A percentile compares a stretch with the other conserved stretches of the same genome.
These are phyloP conservation scores for Cercopithecus mona DNA, from an alignment of 2,113 vertebrate genomes.

Conservation along the genomic window DNA sequence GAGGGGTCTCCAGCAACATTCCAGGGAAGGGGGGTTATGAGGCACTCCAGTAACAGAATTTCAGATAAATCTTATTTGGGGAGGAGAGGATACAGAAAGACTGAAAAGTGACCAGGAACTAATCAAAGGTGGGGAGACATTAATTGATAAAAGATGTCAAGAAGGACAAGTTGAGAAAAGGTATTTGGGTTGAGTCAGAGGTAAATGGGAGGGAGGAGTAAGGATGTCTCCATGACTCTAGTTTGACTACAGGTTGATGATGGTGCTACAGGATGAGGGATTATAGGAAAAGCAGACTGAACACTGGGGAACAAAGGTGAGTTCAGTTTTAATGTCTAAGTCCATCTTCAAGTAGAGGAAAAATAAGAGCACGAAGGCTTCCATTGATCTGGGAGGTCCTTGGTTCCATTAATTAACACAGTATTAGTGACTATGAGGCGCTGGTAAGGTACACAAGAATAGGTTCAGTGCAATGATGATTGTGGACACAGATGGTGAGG, in stretches of 20 bases:
- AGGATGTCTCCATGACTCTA: neutral
- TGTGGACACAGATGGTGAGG: neutral
- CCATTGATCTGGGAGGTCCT: neutral
- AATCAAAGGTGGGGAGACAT: neutral
- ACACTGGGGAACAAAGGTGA: neutral
- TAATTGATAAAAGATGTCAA: neutral
- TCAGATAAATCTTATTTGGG: neutral
- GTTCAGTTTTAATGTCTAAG: neutral
- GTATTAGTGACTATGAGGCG: neutral
- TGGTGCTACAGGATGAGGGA: neutral
- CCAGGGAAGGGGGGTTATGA: neutral
- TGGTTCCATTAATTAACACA: neutral
- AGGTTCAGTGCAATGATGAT: neutral
- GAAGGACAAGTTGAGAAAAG: neutral
- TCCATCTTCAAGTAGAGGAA: neutral
- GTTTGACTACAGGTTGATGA: accelerated
- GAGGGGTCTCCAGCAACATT: neutral
- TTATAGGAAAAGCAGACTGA: accelerated
- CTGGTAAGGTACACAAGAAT: neutral
- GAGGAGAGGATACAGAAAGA: neutral
- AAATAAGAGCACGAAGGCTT: neutral
- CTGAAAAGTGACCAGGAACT: neutral
- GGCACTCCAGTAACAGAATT: neutral
- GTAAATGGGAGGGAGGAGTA: neutral
- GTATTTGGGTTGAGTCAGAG: neutral